Conservation (phyloP, 2,113 vertebrate genomes). For the Hydrolagus affinis region DNA sequence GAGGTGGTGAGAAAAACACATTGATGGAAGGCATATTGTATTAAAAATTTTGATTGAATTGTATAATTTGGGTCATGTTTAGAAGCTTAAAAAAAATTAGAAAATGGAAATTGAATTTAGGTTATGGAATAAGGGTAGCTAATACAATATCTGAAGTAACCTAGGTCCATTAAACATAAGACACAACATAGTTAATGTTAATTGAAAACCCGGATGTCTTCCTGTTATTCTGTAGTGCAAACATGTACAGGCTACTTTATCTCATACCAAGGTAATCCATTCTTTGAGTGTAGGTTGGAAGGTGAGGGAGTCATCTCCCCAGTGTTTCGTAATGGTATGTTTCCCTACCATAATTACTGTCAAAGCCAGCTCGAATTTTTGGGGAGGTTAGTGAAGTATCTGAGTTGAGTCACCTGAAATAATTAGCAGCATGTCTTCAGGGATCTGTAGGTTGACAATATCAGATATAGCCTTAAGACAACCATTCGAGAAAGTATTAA, state of each 20-base stretch:
- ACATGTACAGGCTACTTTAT: too few relatives aligned
- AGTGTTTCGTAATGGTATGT: neutral
- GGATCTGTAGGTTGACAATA: neutral
- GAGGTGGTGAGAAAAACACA: neutral
- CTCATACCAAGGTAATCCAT: constrained; percentile 3
- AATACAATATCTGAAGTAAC: neutral
- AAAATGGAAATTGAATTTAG: neutral
- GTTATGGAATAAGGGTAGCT: neutral
- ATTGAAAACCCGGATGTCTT: neutral
- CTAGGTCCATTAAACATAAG: neutral
- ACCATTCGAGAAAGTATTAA: constrained; percentile 22
- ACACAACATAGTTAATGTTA: neutral
- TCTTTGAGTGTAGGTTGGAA: neutral
- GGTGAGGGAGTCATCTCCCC: neutral
- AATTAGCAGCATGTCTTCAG: neutral
- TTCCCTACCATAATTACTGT: neutral
- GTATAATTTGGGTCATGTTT: neutral
- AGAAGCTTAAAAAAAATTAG: neutral
- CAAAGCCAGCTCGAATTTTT: neutral
- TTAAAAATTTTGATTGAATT: neutral
- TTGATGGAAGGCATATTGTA: neutral
- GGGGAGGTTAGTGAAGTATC: neutral
- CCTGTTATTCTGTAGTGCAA: neutral
- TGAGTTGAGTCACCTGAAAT: constrained; percentile 17
- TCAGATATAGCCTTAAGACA: constrained; percentile 24